Percentiles rank a stretch among this genome's conserved stretches.
phyloP scores from a whole-genome alignment of 2,113 vertebrate genomes.

The Perca flavescens region DNA sequence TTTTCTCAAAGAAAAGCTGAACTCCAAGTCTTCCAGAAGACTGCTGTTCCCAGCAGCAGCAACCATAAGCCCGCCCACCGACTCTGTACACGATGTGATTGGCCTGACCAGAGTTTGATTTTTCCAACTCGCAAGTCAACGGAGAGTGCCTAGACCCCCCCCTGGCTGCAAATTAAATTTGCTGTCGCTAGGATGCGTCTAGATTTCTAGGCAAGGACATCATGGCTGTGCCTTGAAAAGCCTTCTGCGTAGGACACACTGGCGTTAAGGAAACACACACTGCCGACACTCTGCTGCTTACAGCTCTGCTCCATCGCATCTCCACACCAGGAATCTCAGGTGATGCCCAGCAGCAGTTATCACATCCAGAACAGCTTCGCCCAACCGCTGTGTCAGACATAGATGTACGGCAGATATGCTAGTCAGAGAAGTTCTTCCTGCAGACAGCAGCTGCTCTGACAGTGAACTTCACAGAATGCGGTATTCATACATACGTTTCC shows the following conservation, averaged over 20 bases:
- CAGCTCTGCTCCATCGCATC: constrained; percentile 25
- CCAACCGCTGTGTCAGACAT: background rate
- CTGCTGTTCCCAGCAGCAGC: no score
- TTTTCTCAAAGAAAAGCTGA: no score
- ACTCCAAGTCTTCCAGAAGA: no score
- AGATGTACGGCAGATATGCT: background rate
- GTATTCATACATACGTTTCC: background rate
- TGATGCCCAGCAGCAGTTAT: constrained; percentile 28
- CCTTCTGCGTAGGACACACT: background rate
- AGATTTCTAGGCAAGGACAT: no score
- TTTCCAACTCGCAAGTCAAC: no score
- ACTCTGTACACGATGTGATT: no score
- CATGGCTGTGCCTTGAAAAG: background rate
- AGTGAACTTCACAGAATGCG: background rate
- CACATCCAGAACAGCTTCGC: background rate
- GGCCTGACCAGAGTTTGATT: no score
- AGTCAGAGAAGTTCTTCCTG: background rate
- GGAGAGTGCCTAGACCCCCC: no score
- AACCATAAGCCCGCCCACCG: no score
- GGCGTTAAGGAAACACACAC: constrained; percentile 5
- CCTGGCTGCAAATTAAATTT: no score
- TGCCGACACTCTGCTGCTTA: constrained; percentile 17
- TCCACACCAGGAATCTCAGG: constrained; percentile 6
- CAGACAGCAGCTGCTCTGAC: background rate
- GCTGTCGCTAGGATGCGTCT: no score